phyloP scores from a whole-genome alignment of 1,140 invertebrate genomes.

The Drosophila nannoptera region DNA sequence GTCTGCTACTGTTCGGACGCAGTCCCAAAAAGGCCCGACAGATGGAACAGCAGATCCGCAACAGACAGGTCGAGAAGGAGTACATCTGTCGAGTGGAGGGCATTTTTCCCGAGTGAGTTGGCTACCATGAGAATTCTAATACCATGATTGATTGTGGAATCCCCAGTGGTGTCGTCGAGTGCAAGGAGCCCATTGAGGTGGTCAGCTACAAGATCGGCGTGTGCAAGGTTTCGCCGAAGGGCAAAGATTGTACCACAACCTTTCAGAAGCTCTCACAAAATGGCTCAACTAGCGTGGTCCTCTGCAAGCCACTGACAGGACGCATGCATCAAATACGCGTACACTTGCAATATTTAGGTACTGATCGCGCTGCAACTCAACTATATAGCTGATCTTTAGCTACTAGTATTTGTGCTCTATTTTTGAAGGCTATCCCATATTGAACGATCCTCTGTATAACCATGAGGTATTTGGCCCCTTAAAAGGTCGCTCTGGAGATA shows the following conservation, averaged over 20 bases:
- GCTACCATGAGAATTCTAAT: neutral
- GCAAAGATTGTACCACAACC: constrained; percentile 93
- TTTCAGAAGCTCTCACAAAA: constrained; percentile 95
- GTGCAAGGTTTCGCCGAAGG: constrained; percentile 94
- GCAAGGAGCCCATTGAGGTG: constrained; percentile 94
- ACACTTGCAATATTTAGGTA: constrained; percentile 91
- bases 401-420: neutral
- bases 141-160: no score
- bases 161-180: constrained; percentile 84
- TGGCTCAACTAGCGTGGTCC: constrained; percentile 93
- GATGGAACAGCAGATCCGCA: constrained; percentile 96
- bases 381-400: neutral
- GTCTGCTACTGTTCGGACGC: constrained; percentile 94
- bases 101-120: constrained; percentile 94
- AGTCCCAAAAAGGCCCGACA: constrained; percentile 94
- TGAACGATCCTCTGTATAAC: constrained; percentile 98
- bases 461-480: constrained; percentile 93
- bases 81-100: constrained; percentile 98
- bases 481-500: constrained; percentile 94
- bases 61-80: constrained; percentile 95
- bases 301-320: constrained; percentile 95
- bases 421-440: constrained; percentile 86
- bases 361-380: neutral
- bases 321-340: constrained; percentile 99
- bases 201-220: constrained; percentile 98